Evolutionary conservation across 1,140 invertebrate species (phyloP).

Genomic region (Drosophila triauraria): DNA sequence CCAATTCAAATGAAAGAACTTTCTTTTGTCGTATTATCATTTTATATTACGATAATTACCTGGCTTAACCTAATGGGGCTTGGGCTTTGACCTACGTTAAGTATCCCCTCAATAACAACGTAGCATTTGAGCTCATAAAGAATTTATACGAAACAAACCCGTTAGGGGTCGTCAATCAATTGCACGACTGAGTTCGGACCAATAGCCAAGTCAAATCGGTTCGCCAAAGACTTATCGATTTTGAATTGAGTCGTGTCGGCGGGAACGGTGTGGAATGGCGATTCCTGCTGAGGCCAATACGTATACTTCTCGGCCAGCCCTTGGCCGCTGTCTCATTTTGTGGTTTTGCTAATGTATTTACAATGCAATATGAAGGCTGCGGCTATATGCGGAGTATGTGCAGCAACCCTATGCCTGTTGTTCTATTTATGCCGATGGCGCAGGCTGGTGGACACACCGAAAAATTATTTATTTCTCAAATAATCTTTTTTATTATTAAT

Average conservation of each 20-base stretch:
- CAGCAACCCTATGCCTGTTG: slow-evolving; percentile 1
- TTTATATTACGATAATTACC: slow-evolving; percentile 23
- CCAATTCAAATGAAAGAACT: slow-evolving; percentile 1
- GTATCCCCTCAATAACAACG: background rate
- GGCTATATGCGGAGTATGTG: slow-evolving; percentile 8
- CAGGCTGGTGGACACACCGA: background rate
- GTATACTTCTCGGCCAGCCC: slow-evolving; percentile 3
- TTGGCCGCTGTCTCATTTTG: slow-evolving; percentile 27
- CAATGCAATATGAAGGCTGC: slow-evolving; percentile 42
- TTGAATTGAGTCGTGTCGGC: slow-evolving; percentile 8
- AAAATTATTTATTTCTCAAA: background rate
- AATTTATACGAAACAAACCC: slow-evolving; percentile 24
- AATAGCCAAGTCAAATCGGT: slow-evolving; percentile 16
- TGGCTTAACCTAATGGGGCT: slow-evolving; percentile 8
- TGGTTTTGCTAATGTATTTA: slow-evolving; percentile 37
- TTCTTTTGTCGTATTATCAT: slow-evolving; percentile 3
- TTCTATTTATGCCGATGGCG: slow-evolving; percentile 19
- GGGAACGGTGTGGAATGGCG: background rate
- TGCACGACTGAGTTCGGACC: slow-evolving; percentile 30
- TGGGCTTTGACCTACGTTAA: slow-evolving; percentile 12
- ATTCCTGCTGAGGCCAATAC: slow-evolving; percentile 1
- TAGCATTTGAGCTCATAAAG: slow-evolving; percentile 34
- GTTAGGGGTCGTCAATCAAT: slow-evolving; percentile 28
- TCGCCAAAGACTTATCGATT: slow-evolving; percentile 37
- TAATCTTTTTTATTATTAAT: too few relatives aligned